Conservation (phyloP, 2,797 vertebrate genomes). For the Semotilus atromaculatus region DNA sequence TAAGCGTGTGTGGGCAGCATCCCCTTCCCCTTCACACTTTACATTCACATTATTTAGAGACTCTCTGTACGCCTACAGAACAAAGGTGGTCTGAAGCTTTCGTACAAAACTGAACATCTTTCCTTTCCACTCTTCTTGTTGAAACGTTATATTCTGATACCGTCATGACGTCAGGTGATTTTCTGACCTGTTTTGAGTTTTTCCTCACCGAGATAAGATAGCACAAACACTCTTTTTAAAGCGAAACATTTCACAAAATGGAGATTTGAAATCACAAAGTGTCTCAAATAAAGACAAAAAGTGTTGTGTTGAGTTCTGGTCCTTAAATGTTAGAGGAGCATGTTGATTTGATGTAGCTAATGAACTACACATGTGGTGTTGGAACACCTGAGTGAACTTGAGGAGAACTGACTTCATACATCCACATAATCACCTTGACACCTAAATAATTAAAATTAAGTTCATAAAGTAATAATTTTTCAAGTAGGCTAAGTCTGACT, state of each 20-base stretch:
- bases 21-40: background rate
- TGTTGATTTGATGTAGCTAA: background rate
- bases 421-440: background rate
- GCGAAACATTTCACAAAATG: background rate
- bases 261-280: background rate
- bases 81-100: constrained; percentile 43
- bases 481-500: too few species aligned
- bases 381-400: background rate
- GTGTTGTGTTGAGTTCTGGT: background rate
- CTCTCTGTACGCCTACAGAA: constrained; percentile 48
- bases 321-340: background rate
- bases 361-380: background rate
- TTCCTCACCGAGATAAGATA: background rate
- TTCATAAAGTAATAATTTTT: too few species aligned
- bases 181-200: background rate
- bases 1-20: constrained; percentile 40
- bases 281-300: background rate
- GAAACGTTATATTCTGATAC: constrained; percentile 8
- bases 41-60: constrained; percentile 1
- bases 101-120: constrained; percentile 23
- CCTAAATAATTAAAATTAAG: background rate
- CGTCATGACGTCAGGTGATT: background rate
- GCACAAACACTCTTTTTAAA: background rate
- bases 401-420: background rate
- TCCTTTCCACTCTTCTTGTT: constrained; percentile 52